Evolutionary conservation across 2,888 invertebrate genomes (phyloP), one percentile per base, ranked within the genome.

Genomic region (Julus scandinavius): DNA sequence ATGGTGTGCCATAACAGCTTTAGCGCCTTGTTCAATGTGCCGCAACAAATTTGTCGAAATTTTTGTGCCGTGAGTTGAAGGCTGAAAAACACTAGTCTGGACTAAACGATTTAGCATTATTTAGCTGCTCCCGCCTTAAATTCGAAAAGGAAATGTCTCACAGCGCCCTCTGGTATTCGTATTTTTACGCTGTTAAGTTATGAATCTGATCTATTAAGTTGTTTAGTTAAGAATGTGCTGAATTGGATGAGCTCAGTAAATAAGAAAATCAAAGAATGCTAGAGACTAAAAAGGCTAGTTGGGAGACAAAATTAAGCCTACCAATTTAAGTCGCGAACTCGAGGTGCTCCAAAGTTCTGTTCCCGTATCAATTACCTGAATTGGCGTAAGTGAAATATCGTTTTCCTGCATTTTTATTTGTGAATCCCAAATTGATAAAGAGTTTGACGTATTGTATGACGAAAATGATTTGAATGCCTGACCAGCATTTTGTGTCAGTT

Each of bases 341-440:
- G 9, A 72, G 72, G 72, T 29, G 9, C 2, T 72, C 9, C 72
- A 9, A 72, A 72, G 72, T 72, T 29, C 72, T 9, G 29, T 29
- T 20, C 11, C 20, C 7, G 9, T 72, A 72, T 29, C 29, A 29
- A 72, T 72, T 11, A 9, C 29, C 72, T 29, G 20, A 20, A 29
- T 72, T 72, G 29, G 20, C 29, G 72, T 72, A 72, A 72, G 72
- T 72, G 29, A 20, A 63, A 72, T 72, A 72, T 72, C 72, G 72
- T 72, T 72, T 72, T 20, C 20, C 72, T 29, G 29, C 2, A 29
- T 29, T 29, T 3, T 20, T 2, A 20, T 29, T 72, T 72, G 72
- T 11, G 72, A 72, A 72, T 29, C 72, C 20, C 72, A 5, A 29
- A 20, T 20, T 20, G 72, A 72, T 72, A 29, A 29, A 72, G 72